Evolutionary conservation across 2,888 invertebrate genomes (phyloP).

Genomic region (Allophyes oxyacanthae): DNA sequence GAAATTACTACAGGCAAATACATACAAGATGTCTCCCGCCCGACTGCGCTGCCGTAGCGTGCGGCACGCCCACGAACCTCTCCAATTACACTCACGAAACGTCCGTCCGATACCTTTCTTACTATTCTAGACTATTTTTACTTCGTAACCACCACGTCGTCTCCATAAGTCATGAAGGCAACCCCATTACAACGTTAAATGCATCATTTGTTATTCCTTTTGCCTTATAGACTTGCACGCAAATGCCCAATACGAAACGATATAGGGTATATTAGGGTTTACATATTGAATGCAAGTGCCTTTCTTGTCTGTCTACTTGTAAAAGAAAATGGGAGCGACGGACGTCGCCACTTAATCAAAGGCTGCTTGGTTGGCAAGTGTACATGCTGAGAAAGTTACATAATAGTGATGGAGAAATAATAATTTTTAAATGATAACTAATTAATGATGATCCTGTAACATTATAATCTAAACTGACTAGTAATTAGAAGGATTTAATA

Average conservation of each 20-base stretch:
- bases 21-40: constrained; percentile 82
- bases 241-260: constrained; percentile 54
- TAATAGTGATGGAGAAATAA: constrained; percentile 3
- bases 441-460: too few relatives aligned
- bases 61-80: constrained; percentile 74
- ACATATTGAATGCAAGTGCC: constrained; percentile 45
- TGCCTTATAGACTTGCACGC: constrained; percentile 67
- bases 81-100: constrained; percentile 84
- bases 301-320: constrained; percentile 31
- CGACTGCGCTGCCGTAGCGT: constrained; percentile 71
- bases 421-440: not conserved
- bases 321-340: constrained; percentile 28
- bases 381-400: constrained; percentile 6
- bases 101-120: constrained; percentile 74
- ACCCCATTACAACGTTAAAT: constrained; percentile 73
- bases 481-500: too few relatives aligned
- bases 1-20: constrained; percentile 86
- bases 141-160: constrained; percentile 69
- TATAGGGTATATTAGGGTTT: constrained; percentile 24
- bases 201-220: constrained; percentile 79
- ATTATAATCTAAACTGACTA: too few relatives aligned
- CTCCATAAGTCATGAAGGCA: constrained; percentile 83
- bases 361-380: constrained; percentile 1
- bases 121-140: constrained; percentile 78
- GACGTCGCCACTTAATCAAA: constrained; percentile 24